Evolutionary conservation across 2,888 invertebrate species (phyloP).

Genomic region (Sphinx pinastri): DNA sequence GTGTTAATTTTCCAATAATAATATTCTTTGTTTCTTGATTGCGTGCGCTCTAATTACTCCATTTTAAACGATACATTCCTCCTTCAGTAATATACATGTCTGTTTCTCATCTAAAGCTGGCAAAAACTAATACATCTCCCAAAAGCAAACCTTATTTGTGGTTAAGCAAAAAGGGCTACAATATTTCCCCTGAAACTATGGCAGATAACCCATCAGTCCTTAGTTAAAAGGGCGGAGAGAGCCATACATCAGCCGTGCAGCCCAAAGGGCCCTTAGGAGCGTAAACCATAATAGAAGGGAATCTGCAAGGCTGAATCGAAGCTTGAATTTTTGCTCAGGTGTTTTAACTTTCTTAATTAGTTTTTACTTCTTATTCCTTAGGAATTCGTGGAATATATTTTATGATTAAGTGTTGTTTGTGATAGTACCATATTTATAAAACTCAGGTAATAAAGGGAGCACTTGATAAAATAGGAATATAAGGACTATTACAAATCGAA

Average conservation of each 20-base stretch:
- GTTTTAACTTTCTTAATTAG: constrained; percentile 17
- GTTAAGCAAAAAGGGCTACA: neutral
- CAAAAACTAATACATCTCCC: neutral
- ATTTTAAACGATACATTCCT: too few species aligned
- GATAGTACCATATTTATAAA: neutral
- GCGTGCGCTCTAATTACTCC: too few species aligned
- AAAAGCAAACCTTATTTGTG: constrained; percentile 1
- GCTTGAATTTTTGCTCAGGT: constrained; percentile 20
- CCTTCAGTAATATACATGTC: too few species aligned
- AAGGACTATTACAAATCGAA: too few species aligned
- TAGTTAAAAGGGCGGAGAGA: constrained; percentile 11
- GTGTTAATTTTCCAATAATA: too few species aligned
- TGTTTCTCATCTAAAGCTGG: neutral
- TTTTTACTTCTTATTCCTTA: constrained; percentile 8
- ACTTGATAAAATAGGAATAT: too few species aligned
- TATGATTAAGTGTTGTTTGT: neutral
- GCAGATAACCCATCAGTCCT: constrained; percentile 3
- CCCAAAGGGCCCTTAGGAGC: neutral
- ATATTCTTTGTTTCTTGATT: too few species aligned
- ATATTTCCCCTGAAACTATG: constrained; percentile 4
- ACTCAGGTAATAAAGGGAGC: too few species aligned
- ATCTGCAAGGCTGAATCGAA: neutral
- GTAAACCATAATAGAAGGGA: neutral
- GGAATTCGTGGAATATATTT: neutral
- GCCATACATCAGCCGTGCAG: constrained; percentile 4